Percentiles rank a stretch among this genome's conserved stretches.
Evolutionary conservation across 2,888 invertebrate genomes (phyloP).

Genomic region (Macrosoma leucophasiata): DNA sequence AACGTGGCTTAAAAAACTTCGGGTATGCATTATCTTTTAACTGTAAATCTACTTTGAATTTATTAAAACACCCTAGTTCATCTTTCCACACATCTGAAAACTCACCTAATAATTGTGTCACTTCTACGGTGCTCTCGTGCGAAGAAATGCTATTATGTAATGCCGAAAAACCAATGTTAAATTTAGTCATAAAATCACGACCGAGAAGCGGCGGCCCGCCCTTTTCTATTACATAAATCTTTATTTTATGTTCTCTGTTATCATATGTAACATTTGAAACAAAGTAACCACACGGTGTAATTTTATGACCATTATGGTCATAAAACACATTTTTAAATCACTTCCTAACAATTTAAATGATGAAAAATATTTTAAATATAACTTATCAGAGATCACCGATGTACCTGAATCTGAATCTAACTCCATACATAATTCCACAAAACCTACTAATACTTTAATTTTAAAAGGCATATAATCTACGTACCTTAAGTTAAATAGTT

Average conservation of each 20-base stretch:
- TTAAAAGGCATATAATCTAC: constrained; percentile 1
- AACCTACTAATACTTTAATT: constrained; percentile 2
- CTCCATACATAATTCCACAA: too few relatives aligned
- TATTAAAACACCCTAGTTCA: too few relatives aligned
- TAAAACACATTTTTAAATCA: too few relatives aligned
- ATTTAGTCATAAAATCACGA: constrained; percentile 9
- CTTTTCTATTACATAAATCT: constrained; percentile 1
- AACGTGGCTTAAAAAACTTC: too few relatives aligned
- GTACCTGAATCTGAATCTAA: constrained; percentile 7
- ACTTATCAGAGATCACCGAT: constrained; percentile 2
- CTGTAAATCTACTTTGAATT: too few relatives aligned
- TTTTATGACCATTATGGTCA: constrained; percentile 28
- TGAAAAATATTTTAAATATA: neutral
- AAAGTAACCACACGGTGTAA: constrained; percentile 10
- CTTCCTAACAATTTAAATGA: too few relatives aligned
- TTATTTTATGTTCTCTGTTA: constrained; percentile 1
- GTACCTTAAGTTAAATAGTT: constrained; percentile 9
- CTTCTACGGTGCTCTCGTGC: too few relatives aligned
- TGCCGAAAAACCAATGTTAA: too few relatives aligned
- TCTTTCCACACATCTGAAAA: too few relatives aligned
- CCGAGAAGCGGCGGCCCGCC: constrained; percentile 8
- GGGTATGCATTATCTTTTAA: too few relatives aligned
- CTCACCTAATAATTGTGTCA: too few relatives aligned
- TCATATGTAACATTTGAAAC: constrained; percentile 1
- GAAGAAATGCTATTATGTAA: too few relatives aligned